phyloP scores from a whole-genome alignment of 1,140 invertebrate genomes.

The Tetramorium alpestre region DNA sequence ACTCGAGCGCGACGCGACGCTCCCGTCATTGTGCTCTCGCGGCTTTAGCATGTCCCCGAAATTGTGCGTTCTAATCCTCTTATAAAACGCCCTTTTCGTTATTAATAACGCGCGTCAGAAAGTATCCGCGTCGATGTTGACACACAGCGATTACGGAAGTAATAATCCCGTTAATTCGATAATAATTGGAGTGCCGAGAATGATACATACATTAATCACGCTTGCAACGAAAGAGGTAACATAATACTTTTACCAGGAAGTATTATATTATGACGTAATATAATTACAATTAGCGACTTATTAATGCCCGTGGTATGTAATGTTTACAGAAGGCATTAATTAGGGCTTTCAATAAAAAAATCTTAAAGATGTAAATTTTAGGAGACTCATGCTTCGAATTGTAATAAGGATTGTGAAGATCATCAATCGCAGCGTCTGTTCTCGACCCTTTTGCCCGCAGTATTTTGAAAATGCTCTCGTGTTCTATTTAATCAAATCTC shows the following conservation, averaged over 20 bases:
- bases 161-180: constrained; percentile 26
- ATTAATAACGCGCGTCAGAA: constrained; percentile 35
- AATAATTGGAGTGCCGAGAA: constrained; percentile 25
- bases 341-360: too few species aligned
- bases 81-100: constrained; percentile 9
- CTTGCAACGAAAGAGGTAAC: not conserved
- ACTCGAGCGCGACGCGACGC: constrained; percentile 1
- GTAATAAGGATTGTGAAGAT: not conserved
- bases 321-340: not conserved
- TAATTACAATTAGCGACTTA: not conserved
- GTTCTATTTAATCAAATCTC: constrained; percentile 13
- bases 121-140: constrained; percentile 31
- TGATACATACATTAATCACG: not conserved
- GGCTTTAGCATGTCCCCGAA: constrained; percentile 31
- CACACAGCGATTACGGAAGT: constrained; percentile 12
- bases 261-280: not conserved
- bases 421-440: not conserved
- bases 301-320: not conserved
- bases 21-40: constrained; percentile 29
- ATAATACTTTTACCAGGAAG: not conserved
- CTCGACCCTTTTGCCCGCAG: not conserved
- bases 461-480: not conserved
- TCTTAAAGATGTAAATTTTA: not conserved
- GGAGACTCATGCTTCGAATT: not conserved
- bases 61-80: constrained; percentile 55